Conservation (phyloP, 2,797 vertebrate species). For the Pseudopleuronectes americanus region DNA sequence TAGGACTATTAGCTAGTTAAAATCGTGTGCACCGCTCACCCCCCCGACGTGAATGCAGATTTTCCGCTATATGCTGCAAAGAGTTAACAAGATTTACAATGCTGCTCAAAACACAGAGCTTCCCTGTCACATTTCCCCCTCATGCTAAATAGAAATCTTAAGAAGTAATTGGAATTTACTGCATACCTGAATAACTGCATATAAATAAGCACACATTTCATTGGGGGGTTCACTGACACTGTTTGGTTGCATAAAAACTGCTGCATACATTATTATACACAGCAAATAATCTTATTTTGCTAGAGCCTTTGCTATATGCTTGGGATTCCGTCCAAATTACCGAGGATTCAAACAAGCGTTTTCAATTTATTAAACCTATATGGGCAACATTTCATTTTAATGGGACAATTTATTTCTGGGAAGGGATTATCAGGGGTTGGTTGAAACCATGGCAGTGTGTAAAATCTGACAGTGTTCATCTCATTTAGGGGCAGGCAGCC, state of each 20-base stretch:
- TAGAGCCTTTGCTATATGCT: constrained; percentile 70
- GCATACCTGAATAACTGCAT: constrained; percentile 93
- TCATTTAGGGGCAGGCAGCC: constrained; percentile 59
- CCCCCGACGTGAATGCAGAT: constrained; percentile 69
- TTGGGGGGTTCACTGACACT: constrained; percentile 79
- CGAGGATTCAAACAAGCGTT: constrained; percentile 80
- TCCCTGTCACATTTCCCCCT: constrained; percentile 73
- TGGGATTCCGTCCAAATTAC: constrained; percentile 82
- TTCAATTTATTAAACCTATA: constrained; percentile 84
- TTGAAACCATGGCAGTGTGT: constrained; percentile 72
- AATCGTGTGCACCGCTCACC: constrained; percentile 43
- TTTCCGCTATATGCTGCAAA: constrained; percentile 63
- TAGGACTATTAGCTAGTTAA: constrained; percentile 60
- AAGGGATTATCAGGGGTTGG: constrained; percentile 76
- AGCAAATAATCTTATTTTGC: constrained; percentile 83
- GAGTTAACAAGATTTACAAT: constrained; percentile 84
- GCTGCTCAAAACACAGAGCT: constrained; percentile 79
- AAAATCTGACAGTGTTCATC: constrained; percentile 73
- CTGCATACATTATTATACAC: constrained; percentile 82
- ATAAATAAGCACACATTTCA: constrained; percentile 87
- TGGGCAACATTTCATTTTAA: constrained; percentile 84
- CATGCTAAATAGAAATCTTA: constrained; percentile 90
- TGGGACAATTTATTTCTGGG: constrained; percentile 82
- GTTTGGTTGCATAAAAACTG: constrained; percentile 81
- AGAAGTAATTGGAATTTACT: constrained; percentile 92